Base-by-base conservation (phyloP, 2,888 invertebrate genomes). In the Hyalella azteca region DNA sequence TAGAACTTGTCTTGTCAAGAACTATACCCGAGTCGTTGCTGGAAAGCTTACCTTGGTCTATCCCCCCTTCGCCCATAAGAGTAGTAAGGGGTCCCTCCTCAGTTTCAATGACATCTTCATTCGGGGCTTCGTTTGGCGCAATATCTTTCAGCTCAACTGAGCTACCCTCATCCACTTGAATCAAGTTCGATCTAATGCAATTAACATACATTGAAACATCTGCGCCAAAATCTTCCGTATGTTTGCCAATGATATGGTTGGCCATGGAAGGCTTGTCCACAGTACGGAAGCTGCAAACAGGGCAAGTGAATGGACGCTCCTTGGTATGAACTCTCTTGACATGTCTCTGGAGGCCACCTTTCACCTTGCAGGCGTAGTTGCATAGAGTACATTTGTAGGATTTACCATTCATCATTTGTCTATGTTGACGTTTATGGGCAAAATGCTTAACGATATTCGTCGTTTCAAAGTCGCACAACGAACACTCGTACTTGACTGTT, bases 261-360 rank as follows among this genome's bases (percentile, higher is more conserved):
- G 66, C 66, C 66, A 66, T 66, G 7, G 66, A 66, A 66, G 36
- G 32, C 19, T 66, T 66, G 19, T 66, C 66, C 2, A 66, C 66
- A n/a, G 66, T 4, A 7, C 66, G 32, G 36, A 66, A 66, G 66
- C 19, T 29, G 39, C 66, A 66, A 66, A 66, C 66, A 36, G 66
- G 36, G 39, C 66, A 66, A 0, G 66, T 66, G 36, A 66, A 66
- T 32, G 66, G 66, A 15, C 66, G 66, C 19, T 66, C 66, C 29
- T 66, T 66, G 36, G 66, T 66, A 36, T 66, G 66, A 15, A 66
- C 66, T 39, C 66, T 66, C 66, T 66, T 66, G 66, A 66, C 36
- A 19, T 66, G 66, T 29, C 66, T 66, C 66, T 66, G 66, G 19
- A 66, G 29, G 36, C 66, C 66, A 19, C 66, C 66, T 19, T 66